Conservation (phyloP, 1,140 invertebrate species). For the Meloidogyne floridensis region DNA sequence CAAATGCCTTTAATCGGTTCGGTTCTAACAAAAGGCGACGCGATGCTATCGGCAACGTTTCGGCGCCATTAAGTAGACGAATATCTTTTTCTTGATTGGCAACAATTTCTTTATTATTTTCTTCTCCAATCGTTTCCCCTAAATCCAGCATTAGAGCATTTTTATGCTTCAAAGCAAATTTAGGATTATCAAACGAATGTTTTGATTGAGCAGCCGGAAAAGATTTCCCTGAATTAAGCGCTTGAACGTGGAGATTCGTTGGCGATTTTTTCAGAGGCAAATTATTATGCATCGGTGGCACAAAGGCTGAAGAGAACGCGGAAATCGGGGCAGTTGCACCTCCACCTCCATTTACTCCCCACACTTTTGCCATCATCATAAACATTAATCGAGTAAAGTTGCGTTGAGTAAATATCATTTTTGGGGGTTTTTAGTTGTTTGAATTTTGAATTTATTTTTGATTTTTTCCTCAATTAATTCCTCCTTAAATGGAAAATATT, state of each 20-base stretch:
- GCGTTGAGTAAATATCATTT: neutral
- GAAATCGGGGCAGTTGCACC: neutral
- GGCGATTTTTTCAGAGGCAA: neutral
- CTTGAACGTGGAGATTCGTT: neutral
- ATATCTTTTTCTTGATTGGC: neutral
- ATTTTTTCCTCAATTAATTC: no score
- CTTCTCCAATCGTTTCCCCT: neutral
- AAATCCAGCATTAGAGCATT: neutral
- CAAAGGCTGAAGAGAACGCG: neutral
- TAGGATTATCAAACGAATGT: neutral
- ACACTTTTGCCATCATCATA: slow-evolving; percentile 9
- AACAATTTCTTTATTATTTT: neutral
- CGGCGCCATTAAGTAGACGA: neutral
- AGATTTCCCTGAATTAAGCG: neutral
- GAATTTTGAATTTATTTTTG: no score
- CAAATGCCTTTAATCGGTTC: neutral
- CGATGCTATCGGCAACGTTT: neutral
- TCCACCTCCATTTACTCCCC: slow-evolving; percentile 3
- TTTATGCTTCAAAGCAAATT: neutral
- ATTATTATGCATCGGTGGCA: neutral
- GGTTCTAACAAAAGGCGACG: neutral
- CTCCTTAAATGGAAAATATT: no score
- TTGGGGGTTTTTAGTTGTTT: no score
- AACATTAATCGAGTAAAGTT: slow-evolving; percentile 3
- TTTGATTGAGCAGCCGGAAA: neutral